phyloP scores from a whole-genome alignment of 2,113 vertebrate species.

The Hemiscyllium ocellatum region DNA sequence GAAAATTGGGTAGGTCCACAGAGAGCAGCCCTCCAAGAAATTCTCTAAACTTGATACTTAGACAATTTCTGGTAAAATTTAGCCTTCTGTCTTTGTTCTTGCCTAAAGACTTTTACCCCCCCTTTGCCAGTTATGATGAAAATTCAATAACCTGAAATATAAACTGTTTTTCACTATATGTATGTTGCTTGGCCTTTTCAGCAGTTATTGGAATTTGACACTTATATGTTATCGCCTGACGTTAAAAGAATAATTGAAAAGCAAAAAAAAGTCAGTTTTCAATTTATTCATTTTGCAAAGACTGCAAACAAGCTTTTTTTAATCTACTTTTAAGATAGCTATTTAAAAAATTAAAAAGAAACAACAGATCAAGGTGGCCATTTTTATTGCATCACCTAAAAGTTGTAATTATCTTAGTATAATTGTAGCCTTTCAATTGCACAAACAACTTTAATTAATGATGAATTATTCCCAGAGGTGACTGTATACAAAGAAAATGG shows the following conservation, averaged over 20 bases:
- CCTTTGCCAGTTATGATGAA: no score
- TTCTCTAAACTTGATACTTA: no score
- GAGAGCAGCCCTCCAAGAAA: no score
- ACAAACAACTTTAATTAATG: not conserved
- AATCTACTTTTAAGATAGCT: not conserved
- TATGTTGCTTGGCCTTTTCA: not conserved
- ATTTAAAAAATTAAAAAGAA: not conserved
- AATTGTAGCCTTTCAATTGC: not conserved
- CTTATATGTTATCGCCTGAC: not conserved
- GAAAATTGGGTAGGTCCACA: no score
- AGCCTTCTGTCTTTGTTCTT: no score
- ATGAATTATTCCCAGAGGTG: not conserved
- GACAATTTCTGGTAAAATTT: no score
- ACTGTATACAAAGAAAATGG: not conserved
- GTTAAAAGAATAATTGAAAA: not conserved
- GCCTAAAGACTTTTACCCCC: no score
- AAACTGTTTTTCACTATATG: no score
- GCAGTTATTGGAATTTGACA: not conserved
- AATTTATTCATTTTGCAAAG: not conserved
- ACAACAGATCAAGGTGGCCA: not conserved
- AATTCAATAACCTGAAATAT: no score
- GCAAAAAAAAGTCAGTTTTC: not conserved
- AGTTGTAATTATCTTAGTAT: not conserved
- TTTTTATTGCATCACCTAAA: not conserved
- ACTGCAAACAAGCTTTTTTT: not conserved